These are phyloP conservation scores for Xiphorhynchus erythropygius DNA, from an alignment of 2,797 vertebrate genomes.

Conservation along the genomic window DNA sequence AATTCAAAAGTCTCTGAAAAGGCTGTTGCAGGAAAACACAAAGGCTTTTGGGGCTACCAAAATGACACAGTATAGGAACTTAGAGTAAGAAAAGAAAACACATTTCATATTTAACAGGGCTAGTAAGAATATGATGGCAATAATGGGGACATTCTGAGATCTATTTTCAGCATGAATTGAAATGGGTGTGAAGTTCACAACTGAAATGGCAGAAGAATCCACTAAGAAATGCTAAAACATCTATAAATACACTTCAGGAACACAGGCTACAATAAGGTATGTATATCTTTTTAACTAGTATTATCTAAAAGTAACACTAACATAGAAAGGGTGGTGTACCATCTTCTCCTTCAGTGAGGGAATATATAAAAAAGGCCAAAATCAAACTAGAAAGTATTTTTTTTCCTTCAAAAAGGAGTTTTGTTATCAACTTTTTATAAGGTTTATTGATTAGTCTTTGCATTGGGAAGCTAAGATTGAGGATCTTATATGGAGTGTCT, in stretches of 20 bases:
- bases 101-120: neutral
- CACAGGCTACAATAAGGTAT: neutral
- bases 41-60: neutral
- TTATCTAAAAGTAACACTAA: neutral
- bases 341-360: neutral
- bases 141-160: rapidly evolving
- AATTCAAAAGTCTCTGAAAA: neutral
- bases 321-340: neutral
- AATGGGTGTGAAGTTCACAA: neutral
- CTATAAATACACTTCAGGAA: neutral
- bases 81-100: neutral
- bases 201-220: neutral
- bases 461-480: neutral
- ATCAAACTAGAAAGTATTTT: neutral
- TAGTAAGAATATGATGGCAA: neutral
- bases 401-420: neutral
- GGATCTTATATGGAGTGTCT: neutral
- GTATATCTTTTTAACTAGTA: neutral
- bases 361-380: neutral
- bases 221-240: neutral
- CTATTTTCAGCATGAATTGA: neutral
- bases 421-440: neutral
- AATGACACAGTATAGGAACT: neutral
- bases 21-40: neutral
- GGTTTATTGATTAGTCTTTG: neutral